Percentiles rank a stretch among this genome's conserved stretches.
phyloP scores from a whole-genome alignment of 2,888 invertebrate species.

The Agrotis puta region DNA sequence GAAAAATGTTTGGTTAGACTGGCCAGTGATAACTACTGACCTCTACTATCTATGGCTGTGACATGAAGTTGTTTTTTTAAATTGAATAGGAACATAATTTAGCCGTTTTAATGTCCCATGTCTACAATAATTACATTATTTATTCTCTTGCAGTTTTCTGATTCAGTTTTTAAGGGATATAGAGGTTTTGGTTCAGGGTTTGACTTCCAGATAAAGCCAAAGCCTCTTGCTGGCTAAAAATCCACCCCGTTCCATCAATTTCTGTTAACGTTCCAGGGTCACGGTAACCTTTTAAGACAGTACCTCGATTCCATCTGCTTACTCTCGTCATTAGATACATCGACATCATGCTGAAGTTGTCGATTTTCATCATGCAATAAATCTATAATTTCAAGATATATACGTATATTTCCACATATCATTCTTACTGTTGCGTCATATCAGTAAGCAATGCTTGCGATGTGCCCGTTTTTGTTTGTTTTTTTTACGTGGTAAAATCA shows the following conservation, averaged over 20 bases:
- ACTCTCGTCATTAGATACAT: neutral
- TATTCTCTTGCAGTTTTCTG: neutral
- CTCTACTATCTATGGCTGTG: constrained; percentile 2
- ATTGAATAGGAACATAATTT: neutral
- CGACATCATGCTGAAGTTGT: neutral
- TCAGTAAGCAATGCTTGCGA: too few species aligned
- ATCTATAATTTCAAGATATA: constrained; percentile 29
- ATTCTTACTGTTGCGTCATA: constrained; percentile 4
- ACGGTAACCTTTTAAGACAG: too few species aligned
- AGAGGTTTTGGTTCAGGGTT: neutral
- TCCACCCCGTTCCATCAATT: too few species aligned
- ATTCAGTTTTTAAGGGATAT: neutral
- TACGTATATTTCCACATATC: constrained; percentile 31
- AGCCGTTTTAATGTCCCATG: too few species aligned
- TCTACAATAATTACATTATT: neutral
- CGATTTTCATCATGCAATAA: constrained; percentile 29
- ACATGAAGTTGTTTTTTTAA: neutral
- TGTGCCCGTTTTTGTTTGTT: too few species aligned
- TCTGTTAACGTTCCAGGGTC: too few species aligned
- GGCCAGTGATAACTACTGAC: constrained; percentile 14
- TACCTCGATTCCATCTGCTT: neutral
- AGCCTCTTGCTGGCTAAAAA: neutral
- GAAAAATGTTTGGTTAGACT: constrained; percentile 17
- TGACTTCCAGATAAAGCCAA: neutral
- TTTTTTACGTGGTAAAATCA: too few species aligned